Conservation (phyloP, 2,888 invertebrate species). For the Oscheius sp. region DNA sequence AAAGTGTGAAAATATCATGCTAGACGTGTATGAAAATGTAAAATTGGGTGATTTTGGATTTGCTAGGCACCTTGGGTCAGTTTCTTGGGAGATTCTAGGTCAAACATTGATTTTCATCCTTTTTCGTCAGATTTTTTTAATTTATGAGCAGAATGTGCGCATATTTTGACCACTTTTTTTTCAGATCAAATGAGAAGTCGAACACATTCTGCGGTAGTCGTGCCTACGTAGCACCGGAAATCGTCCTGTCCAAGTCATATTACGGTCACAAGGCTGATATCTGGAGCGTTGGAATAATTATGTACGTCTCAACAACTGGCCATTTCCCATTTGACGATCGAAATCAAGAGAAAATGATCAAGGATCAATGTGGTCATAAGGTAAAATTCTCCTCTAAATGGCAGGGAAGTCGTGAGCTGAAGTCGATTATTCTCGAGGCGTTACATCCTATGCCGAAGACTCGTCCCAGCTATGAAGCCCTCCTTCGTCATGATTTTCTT, state of each 20-base stretch:
- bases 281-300: conserved; percentile 84
- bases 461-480: not conserved
- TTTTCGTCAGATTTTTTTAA: too few relatives aligned
- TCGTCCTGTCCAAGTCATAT: too few relatives aligned
- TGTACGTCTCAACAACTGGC: conserved; percentile 87
- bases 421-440: not conserved
- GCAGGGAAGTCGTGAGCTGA: not conserved
- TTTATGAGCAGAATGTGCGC: too few relatives aligned
- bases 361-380: too few relatives aligned
- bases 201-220: conserved; percentile 88
- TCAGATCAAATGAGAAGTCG: conserved; percentile 77
- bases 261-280: conserved; percentile 79
- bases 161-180: too few relatives aligned
- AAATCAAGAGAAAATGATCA: too few relatives aligned
- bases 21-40: conserved; percentile 64
- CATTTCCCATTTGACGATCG: too few relatives aligned
- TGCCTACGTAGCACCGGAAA: conserved; percentile 88
- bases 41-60: conserved; percentile 32
- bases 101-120: too few relatives aligned
- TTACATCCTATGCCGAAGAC: not conserved
- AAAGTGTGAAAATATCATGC: conserved; percentile 81
- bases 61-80: not conserved
- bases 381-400: too few relatives aligned
- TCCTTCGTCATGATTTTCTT: too few relatives aligned
- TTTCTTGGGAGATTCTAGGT: too few relatives aligned